Evolutionary conservation across 1,140 invertebrate genomes (phyloP), one percentile per base, ranked within the genome.

Genomic region (Spodoptera litura): DNA sequence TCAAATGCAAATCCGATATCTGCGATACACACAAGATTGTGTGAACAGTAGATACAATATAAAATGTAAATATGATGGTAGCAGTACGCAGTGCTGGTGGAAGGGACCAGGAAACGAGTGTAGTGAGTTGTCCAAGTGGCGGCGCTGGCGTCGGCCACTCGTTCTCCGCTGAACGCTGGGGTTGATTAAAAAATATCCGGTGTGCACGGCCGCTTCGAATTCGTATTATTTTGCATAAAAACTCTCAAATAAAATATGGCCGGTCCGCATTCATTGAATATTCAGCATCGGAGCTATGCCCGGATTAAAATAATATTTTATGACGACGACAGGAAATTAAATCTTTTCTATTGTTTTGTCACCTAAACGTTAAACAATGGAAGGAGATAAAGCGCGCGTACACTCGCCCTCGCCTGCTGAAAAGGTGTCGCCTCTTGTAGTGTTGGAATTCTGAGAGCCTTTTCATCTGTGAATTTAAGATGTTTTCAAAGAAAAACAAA

Each of bases 321-420:
- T 77, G 78, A 77, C 49, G 71, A 77, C 73, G 79, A 71, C 84
- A 81, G 86, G 86, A 88, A 88, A 88, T 88, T 88, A 86, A 88
- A 86, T 85, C 89, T 74, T 87, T 77, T 94, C 72, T 87, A 90
- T 75, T 87, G 83, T 83, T 94, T 82, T 80, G 78, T 83, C 78
- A 71, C 70, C 61, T 81, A 79, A 78, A 73, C 61, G 68, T 73
- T 52, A 20, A 64, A 79, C 77, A 78, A 78, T 55, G 77, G 44
- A 12, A 12, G 11, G 64, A 73, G 59, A 74, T 59, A 52, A 74
- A 51, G 56, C 55, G 20, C 71, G 71, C 12, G 38, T 27, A 35
- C 6, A 44, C 38, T 44, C 38, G 38, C 38, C 38, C 38, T 31
- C n/a, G 70, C 25, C 52, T 31, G 27, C 3, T 44, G 53, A 73